Conservation (phyloP, 2,113 vertebrate genomes). For the Suricata suricatta region DNA sequence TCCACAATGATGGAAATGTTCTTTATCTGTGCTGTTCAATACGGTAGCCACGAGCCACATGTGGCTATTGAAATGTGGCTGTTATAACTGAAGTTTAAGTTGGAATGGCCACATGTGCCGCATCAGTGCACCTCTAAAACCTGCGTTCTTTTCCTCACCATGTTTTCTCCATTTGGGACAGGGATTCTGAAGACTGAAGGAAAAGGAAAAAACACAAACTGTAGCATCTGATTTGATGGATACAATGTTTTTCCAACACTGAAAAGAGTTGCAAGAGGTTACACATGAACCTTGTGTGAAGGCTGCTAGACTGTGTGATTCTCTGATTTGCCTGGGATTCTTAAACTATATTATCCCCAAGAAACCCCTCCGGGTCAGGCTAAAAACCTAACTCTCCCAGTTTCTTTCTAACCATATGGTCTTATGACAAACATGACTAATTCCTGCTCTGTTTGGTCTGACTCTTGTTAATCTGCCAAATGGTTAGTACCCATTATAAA, state of each 20-base stretch:
- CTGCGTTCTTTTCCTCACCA: neutral
- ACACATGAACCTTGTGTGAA: neutral
- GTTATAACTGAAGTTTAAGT: neutral
- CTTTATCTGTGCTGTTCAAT: neutral
- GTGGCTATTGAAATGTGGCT: neutral
- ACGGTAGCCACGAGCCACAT: neutral
- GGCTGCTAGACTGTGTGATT: neutral
- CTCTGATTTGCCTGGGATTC: constrained; percentile 22
- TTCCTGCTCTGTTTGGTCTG: constrained; percentile 69
- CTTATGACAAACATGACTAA: constrained; percentile 75
- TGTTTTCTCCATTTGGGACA: neutral
- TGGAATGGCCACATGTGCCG: neutral
- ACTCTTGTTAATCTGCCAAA: constrained; percentile 74
- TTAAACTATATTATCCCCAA: neutral
- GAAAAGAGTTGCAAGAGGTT: neutral
- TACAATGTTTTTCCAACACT: neutral
- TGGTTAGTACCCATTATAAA: constrained; percentile 72
- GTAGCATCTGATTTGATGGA: constrained; percentile 1
- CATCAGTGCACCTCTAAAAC: neutral
- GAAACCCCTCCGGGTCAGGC: neutral
- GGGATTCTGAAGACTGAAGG: neutral
- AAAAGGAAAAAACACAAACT: neutral
- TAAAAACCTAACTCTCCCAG: neutral
- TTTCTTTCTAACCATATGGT: constrained; percentile 71
- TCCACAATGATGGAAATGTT: neutral